A percentile compares a stretch with the other conserved stretches of the same genome.
phyloP scores from a whole-genome alignment of 1,140 invertebrate genomes.

The Scaptomyza graminum region DNA sequence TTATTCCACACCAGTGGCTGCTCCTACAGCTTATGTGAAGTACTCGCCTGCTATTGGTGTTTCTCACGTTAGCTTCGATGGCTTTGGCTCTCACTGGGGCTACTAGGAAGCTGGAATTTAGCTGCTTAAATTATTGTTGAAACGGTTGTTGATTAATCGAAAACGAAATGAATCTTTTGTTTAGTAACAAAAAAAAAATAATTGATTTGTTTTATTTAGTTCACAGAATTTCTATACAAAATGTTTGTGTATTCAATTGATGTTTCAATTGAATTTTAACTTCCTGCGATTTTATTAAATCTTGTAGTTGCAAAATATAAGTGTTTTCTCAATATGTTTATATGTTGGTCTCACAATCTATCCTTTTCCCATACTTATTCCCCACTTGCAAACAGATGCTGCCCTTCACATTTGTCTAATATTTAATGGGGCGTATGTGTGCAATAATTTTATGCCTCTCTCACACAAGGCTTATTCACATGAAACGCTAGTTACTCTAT shows the following conservation, averaged over 20 bases:
- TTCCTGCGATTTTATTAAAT: no score
- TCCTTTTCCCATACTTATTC: neutral
- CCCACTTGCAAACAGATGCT: neutral
- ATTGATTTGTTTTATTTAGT: no score
- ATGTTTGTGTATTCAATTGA: no score
- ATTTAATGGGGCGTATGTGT: slow-evolving; percentile 76
- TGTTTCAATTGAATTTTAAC: no score
- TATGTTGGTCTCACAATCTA: neutral
- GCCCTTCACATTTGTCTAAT: slow-evolving; percentile 52
- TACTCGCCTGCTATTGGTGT: slow-evolving; percentile 85
- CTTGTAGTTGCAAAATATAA: no score
- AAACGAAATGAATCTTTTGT: slow-evolving; percentile 37
- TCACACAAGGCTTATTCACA: slow-evolving; percentile 14
- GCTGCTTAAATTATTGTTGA: slow-evolving; percentile 37
- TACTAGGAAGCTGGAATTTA: slow-evolving; percentile 72
- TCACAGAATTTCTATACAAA: no score
- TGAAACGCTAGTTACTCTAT: slow-evolving; percentile 19
- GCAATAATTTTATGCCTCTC: slow-evolving; percentile 53
- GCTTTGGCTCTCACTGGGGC: slow-evolving; percentile 85
- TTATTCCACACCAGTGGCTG: slow-evolving; percentile 70
- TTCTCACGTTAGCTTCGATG: slow-evolving; percentile 85
- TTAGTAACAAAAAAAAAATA: slow-evolving; percentile 24
- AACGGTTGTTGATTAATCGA: slow-evolving; percentile 16
- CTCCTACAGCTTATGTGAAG: slow-evolving; percentile 76
- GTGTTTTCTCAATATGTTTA: no score